Evolutionary conservation across 1,140 invertebrate species (phyloP), one percentile per base, ranked within the genome.

Genomic region (Venustaconcha ellipsiformis): DNA sequence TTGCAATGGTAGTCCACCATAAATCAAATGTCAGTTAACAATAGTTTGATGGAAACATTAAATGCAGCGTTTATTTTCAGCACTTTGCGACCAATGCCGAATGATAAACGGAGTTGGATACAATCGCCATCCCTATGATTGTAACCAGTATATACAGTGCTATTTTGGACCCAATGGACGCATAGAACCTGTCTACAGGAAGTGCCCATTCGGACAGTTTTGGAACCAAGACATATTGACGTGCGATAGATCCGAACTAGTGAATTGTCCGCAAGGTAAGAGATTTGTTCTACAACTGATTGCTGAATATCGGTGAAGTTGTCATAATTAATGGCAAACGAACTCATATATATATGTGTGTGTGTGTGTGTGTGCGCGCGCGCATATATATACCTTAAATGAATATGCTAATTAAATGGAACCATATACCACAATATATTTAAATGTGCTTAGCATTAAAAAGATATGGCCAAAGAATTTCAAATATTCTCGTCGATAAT

Each of bases 151-250:
- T 37, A 60, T 78, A 6, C 76, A 78, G 60, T 78, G 76, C 59
- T 73, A 63, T 62, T 68, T 48, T 60, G 67, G 70, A 17, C 11
- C 70, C 14, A 57, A 20, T n/a, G 75, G 66, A 11, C 65, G 69
- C 4, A 68, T 78, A 17, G 64, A 78, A 23, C 65, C 70, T 20
- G 48, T 64, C 12, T 72, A 69, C 48, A 78, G 57, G 60, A 20
- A n/a, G 59, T 78, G 76, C 48, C 70, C 76, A 17, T 78, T 73
- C 26, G 76, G 76, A 63, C 70, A 62, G 62, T 78, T 66, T 55
- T 78, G 76, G 76, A 71, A 78, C 66, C 76, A 78, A 57, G 58
- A 60, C 17, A 56, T 60, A 20, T 71, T 78, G 30, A 78, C 76
- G 5, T 77, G 75, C 55, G 58, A 57, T 56, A 64, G 69, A 23